phyloP scores from a whole-genome alignment of 2,888 invertebrate species.

The Physocephala rufipes region DNA sequence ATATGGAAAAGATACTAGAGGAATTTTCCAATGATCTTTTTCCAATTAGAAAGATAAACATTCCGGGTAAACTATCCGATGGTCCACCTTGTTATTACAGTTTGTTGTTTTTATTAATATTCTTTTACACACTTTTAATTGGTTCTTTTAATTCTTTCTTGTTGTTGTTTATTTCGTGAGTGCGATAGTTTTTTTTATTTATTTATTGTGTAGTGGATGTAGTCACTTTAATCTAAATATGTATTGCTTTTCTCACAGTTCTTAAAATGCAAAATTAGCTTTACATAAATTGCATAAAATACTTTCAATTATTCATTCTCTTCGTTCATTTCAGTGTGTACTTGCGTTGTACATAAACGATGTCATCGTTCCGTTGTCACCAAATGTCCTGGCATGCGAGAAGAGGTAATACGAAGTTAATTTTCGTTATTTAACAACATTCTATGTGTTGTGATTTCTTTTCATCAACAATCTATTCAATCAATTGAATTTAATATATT shows the following conservation, averaged over 20 bases:
- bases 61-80: too few species aligned
- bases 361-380: slow-evolving; percentile 97
- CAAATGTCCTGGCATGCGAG: slow-evolving; percentile 98
- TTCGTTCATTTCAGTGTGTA: slow-evolving; percentile 81
- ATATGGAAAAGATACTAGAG: too few species aligned
- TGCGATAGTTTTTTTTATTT: slow-evolving; percentile 7
- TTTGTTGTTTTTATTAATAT: too few species aligned
- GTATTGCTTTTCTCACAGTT: neutral
- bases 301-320: slow-evolving; percentile 22
- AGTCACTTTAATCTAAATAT: neutral
- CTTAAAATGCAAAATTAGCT: neutral
- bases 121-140: neutral
- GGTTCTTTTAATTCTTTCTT: slow-evolving; percentile 11
- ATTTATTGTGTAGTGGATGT: neutral
- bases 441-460: neutral
- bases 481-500: neutral
- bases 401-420: slow-evolving; percentile 70
- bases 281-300: neutral
- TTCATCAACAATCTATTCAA: too few species aligned
- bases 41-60: too few species aligned
- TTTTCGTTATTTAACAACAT: neutral
- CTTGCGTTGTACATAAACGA: slow-evolving; percentile 98
- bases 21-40: too few species aligned
- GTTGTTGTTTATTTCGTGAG: slow-evolving; percentile 32
- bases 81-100: too few species aligned